Evolutionary conservation across 2,113 vertebrate genomes (phyloP), one percentile per base, ranked within the genome.

Genomic region (Pseudorasbora parva): DNA sequence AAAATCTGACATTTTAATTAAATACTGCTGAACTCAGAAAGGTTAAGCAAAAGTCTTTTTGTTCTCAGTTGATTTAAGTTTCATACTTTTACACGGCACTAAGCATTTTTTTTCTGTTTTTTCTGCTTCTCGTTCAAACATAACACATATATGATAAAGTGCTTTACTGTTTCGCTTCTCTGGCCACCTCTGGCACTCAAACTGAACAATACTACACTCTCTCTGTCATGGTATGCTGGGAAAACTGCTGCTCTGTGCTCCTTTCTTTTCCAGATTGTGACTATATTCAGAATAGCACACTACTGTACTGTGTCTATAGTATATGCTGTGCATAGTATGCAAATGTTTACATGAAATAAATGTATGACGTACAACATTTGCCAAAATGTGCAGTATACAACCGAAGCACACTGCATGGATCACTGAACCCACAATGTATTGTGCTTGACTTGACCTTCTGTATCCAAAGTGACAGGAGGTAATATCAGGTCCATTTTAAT

Each of bases 111-210:
- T 74, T 71, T 60, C 17, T 51, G 64, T 56, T n/a, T n/a, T n/a
- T n/a, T n/a, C n/a, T 71, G 45, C 87, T 79, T 78, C 66, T 90
- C 90, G 91, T 90, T 91, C 89, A 90, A 75, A 0, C 81, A 88
- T 84, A 82, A 85, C 84, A 88, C 86, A 87, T 90, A 68, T 90
- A 89, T 82, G 90, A 90, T 94, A 95, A 94, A 94, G 94, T 94
- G 94, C 93, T 87, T 92, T 87, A 85, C 77, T 76, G 80, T 83
- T 45, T 85, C 76, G 82, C 33, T 88, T 79, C 30, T 74, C 23
- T 89, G 47, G 75, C 73, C 23, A 87, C 78, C 37, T 66, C 14
- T 90, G 60, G 80, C 76, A 37, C 43, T 85, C 73, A 87, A 49
- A 14, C 82, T 89, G 83, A 82, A 89, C 19, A 84, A 30, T 15